phyloP scores from a whole-genome alignment of 2,113 vertebrate species.

The Syngnathus typhle region DNA sequence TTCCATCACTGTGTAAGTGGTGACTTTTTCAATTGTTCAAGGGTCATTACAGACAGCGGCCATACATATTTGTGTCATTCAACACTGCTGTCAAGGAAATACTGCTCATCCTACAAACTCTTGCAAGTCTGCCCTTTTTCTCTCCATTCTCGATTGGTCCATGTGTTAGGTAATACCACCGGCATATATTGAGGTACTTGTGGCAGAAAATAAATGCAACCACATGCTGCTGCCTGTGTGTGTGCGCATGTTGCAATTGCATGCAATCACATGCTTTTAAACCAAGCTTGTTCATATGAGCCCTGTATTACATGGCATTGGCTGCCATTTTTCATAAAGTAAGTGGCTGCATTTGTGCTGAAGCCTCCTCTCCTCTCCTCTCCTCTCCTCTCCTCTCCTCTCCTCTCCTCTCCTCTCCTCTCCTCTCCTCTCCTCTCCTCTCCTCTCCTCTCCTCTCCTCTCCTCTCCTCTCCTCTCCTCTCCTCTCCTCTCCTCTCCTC shows the following conservation, averaged over 20 bases:
- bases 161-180: conserved; percentile 51
- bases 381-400: not conserved
- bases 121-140: conserved; percentile 22
- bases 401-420: not conserved
- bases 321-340: no score
- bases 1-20: not conserved
- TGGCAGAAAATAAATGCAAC: conserved; percentile 51
- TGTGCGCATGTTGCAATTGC: not conserved
- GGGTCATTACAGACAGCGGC: not conserved
- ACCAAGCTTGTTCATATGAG: not conserved
- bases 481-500: no score
- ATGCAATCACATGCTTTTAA: conserved; percentile 21
- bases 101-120: conserved; percentile 2
- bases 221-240: conserved; percentile 40
- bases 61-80: conserved; percentile 18
- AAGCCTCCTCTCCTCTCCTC: not conserved
- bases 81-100: conserved; percentile 16
- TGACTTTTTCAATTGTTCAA: not conserved
- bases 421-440: not conserved
- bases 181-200: conserved; percentile 49
- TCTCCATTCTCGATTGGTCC: conserved; percentile 27
- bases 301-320: no score
- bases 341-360: no score
- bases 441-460: not conserved
- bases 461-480: not conserved